Evolutionary conservation across 1,140 invertebrate genomes (phyloP), one percentile per base, ranked within the genome.

Genomic region (Tetramorium parvispinum): DNA sequence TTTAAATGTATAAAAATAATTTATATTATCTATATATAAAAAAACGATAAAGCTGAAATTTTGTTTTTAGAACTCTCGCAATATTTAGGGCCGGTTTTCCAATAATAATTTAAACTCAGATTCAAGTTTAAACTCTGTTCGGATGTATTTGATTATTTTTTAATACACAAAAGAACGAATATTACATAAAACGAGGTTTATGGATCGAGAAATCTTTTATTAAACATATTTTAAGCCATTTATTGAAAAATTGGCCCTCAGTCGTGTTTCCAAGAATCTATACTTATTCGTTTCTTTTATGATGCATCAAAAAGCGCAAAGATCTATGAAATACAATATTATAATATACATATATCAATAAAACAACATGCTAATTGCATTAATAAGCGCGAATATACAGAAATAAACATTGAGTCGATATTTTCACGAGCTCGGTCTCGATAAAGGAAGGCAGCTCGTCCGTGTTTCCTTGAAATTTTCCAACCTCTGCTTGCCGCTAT

Each of bases 401-500:
- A 71, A 71, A 43, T 43, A 43, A 57, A 13, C 21, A 21, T 3
- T 1, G 21, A 21, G 1, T 55, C 21, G 37, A 55, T 37, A 71
- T 4, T 55, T 55, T 43, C 16, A 18, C 32, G 32, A 27, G 32
- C 3, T 32, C 32, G 3, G 37, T 40, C 40, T 43, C 16, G 51
- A 71, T 51, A 51, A 57, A 70, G n/a, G 8, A 24, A 18, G n/a
- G 63, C 61, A 79, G 49, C 10, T 5, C 16, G n/a, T 10, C 27
- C 37, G 49, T 46, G 18, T 79, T 85, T 53, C 65, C 49, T 2
- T 32, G 5, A 57, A 40, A 21, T 55, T 83, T 49, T 49, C 79
- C 27, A 53, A 51, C n/a, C 76, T 68, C 10, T 46, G 32, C 32
- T 6, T 73, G 46, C 32, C 75, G 49, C 68, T 78, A 66, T 83